phyloP scores from a whole-genome alignment of 2,797 vertebrate species.

The Mus caroli region DNA sequence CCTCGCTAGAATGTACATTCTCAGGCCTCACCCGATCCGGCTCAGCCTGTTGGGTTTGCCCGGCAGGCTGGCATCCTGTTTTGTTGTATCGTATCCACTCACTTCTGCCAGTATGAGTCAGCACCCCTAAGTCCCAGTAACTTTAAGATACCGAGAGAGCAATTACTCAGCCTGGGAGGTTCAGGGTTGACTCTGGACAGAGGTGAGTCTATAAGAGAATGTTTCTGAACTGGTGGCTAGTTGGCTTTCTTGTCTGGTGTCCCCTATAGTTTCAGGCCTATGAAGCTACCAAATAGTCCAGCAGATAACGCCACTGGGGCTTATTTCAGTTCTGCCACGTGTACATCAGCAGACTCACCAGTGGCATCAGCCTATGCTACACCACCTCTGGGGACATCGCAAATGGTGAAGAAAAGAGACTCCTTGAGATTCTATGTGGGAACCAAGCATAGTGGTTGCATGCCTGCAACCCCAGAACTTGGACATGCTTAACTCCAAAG shows the following conservation, averaged over 20 bases:
- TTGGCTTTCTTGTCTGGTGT: background rate
- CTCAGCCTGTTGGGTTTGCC: background rate
- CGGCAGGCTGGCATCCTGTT: background rate
- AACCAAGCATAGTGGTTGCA: background rate
- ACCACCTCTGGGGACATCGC: background rate
- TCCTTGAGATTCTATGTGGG: background rate
- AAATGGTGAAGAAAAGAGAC: background rate
- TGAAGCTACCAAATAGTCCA: background rate
- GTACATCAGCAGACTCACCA: background rate
- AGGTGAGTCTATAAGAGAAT: background rate
- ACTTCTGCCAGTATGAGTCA: conserved; percentile 42
- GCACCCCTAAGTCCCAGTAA: background rate
- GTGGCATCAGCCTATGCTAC: background rate
- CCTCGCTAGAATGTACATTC: background rate
- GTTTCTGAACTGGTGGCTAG: background rate
- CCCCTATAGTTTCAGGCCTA: background rate
- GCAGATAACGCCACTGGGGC: background rate
- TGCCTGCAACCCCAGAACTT: background rate
- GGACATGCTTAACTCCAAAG: background rate
- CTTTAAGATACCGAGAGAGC: background rate
- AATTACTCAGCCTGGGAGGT: background rate
- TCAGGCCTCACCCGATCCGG: background rate
- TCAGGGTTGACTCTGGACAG: background rate
- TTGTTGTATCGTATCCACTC: background rate
- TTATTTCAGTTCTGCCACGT: background rate